Conservation (phyloP, 2,113 vertebrate genomes). For the Pomatorhinus ruficollis region DNA sequence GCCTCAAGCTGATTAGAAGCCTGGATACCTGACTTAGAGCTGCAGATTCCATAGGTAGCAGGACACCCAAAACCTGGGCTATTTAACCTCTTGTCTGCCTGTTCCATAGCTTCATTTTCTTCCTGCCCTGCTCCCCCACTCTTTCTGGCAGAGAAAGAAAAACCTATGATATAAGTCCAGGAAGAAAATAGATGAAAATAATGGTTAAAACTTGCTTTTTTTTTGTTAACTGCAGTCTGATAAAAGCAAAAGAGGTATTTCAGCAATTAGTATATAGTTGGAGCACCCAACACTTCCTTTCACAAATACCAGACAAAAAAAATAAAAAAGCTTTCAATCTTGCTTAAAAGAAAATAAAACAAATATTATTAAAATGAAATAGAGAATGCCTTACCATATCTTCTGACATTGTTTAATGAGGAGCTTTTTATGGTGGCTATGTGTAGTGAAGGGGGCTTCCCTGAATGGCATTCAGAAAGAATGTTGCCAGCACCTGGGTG, state of each 20-base stretch:
- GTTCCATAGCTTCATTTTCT: not conserved
- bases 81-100: not conserved
- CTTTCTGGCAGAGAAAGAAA: not conserved
- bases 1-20: not conserved
- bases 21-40: not conserved
- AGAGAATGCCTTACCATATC: not conserved
- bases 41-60: not conserved
- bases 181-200: not conserved
- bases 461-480: not conserved
- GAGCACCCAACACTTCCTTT: not conserved
- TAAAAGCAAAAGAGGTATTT: not conserved
- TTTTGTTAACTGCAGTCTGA: not conserved
- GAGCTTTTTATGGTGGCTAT: not conserved
- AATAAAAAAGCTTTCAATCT: not conserved
- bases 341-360: not conserved
- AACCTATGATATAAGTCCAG: not conserved
- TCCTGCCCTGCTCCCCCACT: not conserved
- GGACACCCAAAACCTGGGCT: not conserved
- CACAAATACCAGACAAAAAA: not conserved
- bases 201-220: not conserved
- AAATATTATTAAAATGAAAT: not conserved
- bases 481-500: not conserved
- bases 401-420: not conserved
- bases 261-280: not conserved
- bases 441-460: not conserved